Percentiles rank a stretch among this genome's conserved stretches.
phyloP scores from a whole-genome alignment of 2,113 vertebrate genomes.

The Pterophyllum scalare region DNA sequence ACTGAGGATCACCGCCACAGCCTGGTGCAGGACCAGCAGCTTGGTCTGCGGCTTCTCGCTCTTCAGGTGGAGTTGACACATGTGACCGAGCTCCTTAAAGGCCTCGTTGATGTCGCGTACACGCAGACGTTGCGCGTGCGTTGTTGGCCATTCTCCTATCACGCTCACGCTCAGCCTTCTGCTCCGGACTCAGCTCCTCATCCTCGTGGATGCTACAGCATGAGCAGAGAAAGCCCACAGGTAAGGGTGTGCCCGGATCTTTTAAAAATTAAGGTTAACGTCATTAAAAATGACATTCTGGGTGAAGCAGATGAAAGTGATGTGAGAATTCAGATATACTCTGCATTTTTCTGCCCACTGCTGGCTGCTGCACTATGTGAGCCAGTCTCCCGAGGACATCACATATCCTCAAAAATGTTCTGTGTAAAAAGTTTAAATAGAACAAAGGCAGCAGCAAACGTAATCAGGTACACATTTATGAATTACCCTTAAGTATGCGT shows the following conservation, averaged over 20 bases:
- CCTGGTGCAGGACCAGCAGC: conserved; percentile 97
- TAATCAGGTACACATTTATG: background rate
- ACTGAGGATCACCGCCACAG: conserved; percentile 95
- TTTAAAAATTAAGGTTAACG: background rate
- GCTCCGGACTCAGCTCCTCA: conserved; percentile 95
- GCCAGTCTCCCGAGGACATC: background rate
- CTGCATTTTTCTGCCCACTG: conserved; percentile 59
- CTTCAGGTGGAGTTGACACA: conserved; percentile 97
- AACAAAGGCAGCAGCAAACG: background rate
- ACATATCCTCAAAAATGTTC: background rate
- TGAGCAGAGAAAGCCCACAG: background rate
- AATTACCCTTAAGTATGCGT: background rate
- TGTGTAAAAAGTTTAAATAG: background rate
- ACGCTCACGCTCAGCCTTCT: conserved; percentile 93
- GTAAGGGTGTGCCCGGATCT: background rate
- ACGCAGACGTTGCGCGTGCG: conserved; percentile 91
- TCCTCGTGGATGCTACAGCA: conserved; percentile 92
- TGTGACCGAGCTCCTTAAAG: conserved; percentile 96
- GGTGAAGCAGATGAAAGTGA: background rate
- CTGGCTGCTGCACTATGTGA: conserved; percentile 41
- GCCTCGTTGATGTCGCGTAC: conserved; percentile 98
- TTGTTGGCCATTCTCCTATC: conserved; percentile 97
- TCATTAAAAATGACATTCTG: background rate
- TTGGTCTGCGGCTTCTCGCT: conserved; percentile 98
- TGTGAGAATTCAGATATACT: background rate